These are phyloP conservation scores for Numenius phaeopus DNA, from an alignment of 2,797 vertebrate species.

Conservation along the genomic window DNA sequence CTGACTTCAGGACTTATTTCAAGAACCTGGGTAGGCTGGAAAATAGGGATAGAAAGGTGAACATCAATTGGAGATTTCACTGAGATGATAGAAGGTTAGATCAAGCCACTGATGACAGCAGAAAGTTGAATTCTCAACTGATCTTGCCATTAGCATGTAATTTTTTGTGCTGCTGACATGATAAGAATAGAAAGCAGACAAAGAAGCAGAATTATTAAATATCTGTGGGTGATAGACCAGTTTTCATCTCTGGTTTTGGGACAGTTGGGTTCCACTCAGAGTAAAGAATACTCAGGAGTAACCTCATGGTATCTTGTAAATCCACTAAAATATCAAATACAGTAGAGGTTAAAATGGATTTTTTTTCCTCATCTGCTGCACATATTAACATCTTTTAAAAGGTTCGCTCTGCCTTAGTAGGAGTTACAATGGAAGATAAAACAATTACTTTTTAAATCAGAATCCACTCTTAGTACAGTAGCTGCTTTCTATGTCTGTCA, in stretches of 20 bases:
- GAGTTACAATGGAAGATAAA: neutral
- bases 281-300: neutral
- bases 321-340: neutral
- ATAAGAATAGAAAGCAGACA: conserved; percentile 17
- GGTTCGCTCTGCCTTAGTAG: neutral
- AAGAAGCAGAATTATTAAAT: conserved; percentile 22
- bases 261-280: neutral
- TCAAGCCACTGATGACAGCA: neutral
- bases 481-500: neutral
- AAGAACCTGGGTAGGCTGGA: neutral
- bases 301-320: neutral
- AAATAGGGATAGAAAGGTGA: neutral
- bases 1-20: neutral
- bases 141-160: neutral
- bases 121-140: conserved; percentile 21
- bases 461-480: neutral
- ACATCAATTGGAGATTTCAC: neutral
- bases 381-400: neutral
- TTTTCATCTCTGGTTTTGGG: neutral
- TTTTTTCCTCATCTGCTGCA: neutral
- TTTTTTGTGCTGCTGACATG: conserved; percentile 9
- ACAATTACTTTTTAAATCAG: conserved; percentile 21
- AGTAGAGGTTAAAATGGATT: neutral
- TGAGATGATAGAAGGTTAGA: neutral
- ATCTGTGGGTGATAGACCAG: neutral